These are phyloP conservation scores for Perodicticus potto DNA, from an alignment of 2,797 vertebrate genomes.

Conservation along the genomic window DNA sequence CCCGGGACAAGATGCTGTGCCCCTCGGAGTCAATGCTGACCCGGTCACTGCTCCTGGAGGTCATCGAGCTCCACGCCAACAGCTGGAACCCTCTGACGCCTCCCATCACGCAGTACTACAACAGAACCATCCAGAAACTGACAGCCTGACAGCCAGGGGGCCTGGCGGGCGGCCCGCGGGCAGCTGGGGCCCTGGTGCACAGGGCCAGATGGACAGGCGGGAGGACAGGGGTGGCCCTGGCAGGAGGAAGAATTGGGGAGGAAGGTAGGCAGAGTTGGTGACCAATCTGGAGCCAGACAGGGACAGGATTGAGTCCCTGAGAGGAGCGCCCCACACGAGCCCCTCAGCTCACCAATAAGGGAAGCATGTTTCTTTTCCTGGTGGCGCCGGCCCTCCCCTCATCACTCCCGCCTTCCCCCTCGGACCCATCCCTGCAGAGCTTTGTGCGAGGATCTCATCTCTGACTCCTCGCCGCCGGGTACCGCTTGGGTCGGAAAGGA, in stretches of 20 bases:
- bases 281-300: constrained; percentile 63
- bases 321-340: constrained; percentile 79
- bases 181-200: constrained; percentile 79
- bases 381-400: constrained; percentile 74
- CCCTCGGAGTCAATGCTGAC: constrained; percentile 97
- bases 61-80: constrained; percentile 98
- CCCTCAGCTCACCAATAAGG: constrained; percentile 80
- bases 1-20: constrained; percentile 98
- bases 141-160: constrained; percentile 90
- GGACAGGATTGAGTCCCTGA: constrained; percentile 79
- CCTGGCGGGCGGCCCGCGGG: constrained; percentile 68
- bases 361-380: constrained; percentile 86
- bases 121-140: constrained; percentile 99
- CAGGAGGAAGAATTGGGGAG: constrained; percentile 74
- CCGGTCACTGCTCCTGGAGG: constrained; percentile 97
- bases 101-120: constrained; percentile 98
- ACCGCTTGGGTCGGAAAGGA: constrained; percentile 91
- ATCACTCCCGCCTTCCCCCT: constrained; percentile 70
- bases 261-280: constrained; percentile 61
- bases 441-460: constrained; percentile 81
- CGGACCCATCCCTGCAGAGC: constrained; percentile 38
- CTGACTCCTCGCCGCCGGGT: constrained; percentile 85
- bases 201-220: constrained; percentile 78
- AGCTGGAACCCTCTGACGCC: constrained; percentile 97
- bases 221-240: constrained; percentile 80